Evolutionary conservation across 1,140 invertebrate genomes (phyloP).

Genomic region (Reticulitermes speratus): DNA sequence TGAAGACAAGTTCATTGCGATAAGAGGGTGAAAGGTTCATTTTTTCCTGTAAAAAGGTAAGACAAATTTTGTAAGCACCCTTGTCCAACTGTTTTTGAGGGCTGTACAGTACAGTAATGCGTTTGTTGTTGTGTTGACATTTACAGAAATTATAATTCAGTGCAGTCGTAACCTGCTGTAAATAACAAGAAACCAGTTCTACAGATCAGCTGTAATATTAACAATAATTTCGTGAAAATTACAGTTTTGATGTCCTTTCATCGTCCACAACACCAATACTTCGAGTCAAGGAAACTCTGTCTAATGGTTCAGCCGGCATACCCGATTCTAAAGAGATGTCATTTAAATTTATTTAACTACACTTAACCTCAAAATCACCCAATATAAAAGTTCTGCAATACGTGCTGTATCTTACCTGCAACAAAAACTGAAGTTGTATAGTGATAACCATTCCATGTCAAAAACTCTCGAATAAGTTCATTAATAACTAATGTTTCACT

Average conservation of each 20-base stretch:
- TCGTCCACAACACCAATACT: slow-evolving; percentile 45
- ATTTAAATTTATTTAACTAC: not conserved
- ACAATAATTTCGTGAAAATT: slow-evolving; percentile 45
- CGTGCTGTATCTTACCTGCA: slow-evolving; percentile 42
- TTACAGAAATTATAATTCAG: no score
- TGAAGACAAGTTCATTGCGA: no score
- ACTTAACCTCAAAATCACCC: slow-evolving; percentile 11
- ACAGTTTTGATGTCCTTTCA: slow-evolving; percentile 45
- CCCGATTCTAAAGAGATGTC: slow-evolving; percentile 45
- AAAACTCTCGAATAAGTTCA: slow-evolving; percentile 51
- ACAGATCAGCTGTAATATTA: no score
- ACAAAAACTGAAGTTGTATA: slow-evolving; percentile 47
- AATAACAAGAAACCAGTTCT: no score
- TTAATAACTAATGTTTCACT: slow-evolving; percentile 48
- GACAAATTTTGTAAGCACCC: no score
- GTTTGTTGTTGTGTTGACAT: no score
- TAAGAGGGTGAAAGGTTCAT: no score
- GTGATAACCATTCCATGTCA: slow-evolving; percentile 53
- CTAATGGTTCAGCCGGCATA: slow-evolving; percentile 46
- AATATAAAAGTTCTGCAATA: not conserved
- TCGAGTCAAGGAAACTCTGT: slow-evolving; percentile 44
- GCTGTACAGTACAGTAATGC: no score
- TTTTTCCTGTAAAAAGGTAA: no score
- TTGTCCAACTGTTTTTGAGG: no score
- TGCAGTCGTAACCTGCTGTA: no score